Percentiles rank a stretch among this genome's conserved stretches.
Conservation (phyloP, 2,888 invertebrate genomes). For the Platycheirus albimanus region DNA sequence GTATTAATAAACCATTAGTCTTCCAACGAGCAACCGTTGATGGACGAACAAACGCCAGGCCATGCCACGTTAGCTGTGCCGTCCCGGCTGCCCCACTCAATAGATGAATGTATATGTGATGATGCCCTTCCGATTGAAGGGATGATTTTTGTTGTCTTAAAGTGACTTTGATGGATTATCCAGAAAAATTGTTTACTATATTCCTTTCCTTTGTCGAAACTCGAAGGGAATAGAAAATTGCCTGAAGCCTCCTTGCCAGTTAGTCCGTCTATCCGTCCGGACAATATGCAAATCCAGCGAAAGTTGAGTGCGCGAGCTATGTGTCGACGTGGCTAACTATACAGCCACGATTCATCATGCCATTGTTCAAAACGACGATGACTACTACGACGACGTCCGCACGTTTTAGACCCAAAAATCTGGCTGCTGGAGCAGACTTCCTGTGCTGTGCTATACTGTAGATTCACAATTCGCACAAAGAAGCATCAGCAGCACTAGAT, state of each 20-base stretch:
- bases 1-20: slow-evolving; percentile 74
- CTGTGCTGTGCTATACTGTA: slow-evolving; percentile 11
- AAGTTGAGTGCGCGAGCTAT: slow-evolving; percentile 48
- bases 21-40: slow-evolving; percentile 44
- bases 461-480: slow-evolving; percentile 22
- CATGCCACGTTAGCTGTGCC: no score
- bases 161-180: slow-evolving; percentile 72
- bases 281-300: slow-evolving; percentile 57
- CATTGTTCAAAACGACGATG: slow-evolving; percentile 42
- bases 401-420: slow-evolving; percentile 46
- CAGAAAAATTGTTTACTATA: slow-evolving; percentile 54
- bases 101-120: no score
- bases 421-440: slow-evolving; percentile 41
- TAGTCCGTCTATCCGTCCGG: not conserved
- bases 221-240: slow-evolving; percentile 11
- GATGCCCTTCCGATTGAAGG: slow-evolving; percentile 55
- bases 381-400: slow-evolving; percentile 50
- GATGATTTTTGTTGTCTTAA: slow-evolving; percentile 73
- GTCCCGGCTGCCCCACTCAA: no score
- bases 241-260: not conserved
- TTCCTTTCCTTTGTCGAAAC: slow-evolving; percentile 6
- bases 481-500: slow-evolving; percentile 3
- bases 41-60: slow-evolving; percentile 33
- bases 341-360: slow-evolving; percentile 46
- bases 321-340: slow-evolving; percentile 40